Conservation (phyloP, 53 echinoderm and acorn worm genomes). For the Holothuria leucospilota region DNA sequence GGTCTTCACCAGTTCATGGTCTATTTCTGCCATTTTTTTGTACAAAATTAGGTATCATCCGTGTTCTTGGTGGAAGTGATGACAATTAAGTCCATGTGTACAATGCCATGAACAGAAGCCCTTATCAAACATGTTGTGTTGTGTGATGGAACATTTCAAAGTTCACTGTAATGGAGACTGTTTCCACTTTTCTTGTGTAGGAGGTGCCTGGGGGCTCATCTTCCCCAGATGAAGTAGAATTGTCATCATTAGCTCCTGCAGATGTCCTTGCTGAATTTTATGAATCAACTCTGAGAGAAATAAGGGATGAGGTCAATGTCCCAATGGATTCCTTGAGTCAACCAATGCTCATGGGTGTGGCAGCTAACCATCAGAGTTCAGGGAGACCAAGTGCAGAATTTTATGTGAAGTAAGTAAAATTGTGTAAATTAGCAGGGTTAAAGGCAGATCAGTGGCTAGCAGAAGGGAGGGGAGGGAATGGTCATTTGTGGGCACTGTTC, state of each 20-base stretch:
- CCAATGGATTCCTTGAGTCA: slow-evolving; percentile 70
- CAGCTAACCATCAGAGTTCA: slow-evolving; percentile 79
- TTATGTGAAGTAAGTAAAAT: slow-evolving; percentile 74
- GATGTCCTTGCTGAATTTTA: slow-evolving; percentile 76
- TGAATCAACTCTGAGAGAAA: slow-evolving; percentile 75
- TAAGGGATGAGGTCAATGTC: slow-evolving; percentile 90
- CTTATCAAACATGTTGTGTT: no score
- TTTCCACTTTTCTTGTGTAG: slow-evolving; percentile 8
- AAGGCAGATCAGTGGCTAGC: no score
- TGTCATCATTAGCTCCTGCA: slow-evolving; percentile 45
- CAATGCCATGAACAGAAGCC: no score
- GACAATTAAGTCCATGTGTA: no score
- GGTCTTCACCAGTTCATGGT: no score
- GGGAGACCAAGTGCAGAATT: slow-evolving; percentile 82
- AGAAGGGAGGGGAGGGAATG: background rate
- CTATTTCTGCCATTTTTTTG: no score
- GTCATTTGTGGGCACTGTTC: no score
- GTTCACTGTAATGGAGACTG: no score
- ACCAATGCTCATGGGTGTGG: slow-evolving; percentile 82
- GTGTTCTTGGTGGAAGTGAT: no score
- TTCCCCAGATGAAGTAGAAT: slow-evolving; percentile 58
- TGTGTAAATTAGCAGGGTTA: background rate
- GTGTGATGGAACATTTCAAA: no score
- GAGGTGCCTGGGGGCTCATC: slow-evolving; percentile 76
- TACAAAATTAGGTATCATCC: no score